Percentiles rank a stretch among this genome's conserved stretches.
phyloP scores from a whole-genome alignment of 2,888 invertebrate genomes.

The Tachina grossa region DNA sequence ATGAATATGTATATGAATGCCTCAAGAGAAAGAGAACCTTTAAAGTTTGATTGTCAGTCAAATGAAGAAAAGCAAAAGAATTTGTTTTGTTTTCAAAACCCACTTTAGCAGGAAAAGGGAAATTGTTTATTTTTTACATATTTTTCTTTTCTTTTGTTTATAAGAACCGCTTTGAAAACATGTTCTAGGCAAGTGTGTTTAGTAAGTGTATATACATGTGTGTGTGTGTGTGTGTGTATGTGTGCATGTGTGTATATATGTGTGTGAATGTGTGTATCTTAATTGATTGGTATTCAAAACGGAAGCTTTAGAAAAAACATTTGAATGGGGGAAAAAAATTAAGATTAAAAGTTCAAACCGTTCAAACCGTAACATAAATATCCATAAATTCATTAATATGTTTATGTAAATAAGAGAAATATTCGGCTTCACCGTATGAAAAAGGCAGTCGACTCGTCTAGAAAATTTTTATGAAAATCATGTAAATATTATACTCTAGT shows the following conservation, averaged over 20 bases:
- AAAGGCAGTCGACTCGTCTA: no score
- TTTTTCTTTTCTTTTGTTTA: neutral
- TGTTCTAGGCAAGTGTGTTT: constrained; percentile 23
- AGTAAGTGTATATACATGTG: neutral
- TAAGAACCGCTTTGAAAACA: constrained; percentile 21
- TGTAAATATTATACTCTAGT: no score
- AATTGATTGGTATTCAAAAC: constrained; percentile 32
- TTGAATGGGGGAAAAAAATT: constrained; percentile 12
- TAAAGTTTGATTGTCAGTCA: neutral
- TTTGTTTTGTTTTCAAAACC: constrained; percentile 36
- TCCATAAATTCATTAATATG: no score
- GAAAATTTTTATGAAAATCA: no score
- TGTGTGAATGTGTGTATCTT: no score
- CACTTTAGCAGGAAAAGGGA: constrained; percentile 68
- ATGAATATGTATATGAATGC: no score
- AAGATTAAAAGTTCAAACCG: constrained; percentile 54
- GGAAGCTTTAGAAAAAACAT: constrained; percentile 34
- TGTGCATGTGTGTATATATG: no score
- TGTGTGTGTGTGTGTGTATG: no score
- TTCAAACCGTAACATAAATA: neutral
- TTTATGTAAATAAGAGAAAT: no score
- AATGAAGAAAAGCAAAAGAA: neutral
- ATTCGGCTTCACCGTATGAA: no score
- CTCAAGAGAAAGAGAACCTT: constrained; percentile 8
- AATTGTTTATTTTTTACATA: constrained; percentile 49